Percentiles rank a stretch among this genome's conserved stretches.
phyloP scores from a whole-genome alignment of 2,797 vertebrate genomes.

The Syndactyla subalaris region DNA sequence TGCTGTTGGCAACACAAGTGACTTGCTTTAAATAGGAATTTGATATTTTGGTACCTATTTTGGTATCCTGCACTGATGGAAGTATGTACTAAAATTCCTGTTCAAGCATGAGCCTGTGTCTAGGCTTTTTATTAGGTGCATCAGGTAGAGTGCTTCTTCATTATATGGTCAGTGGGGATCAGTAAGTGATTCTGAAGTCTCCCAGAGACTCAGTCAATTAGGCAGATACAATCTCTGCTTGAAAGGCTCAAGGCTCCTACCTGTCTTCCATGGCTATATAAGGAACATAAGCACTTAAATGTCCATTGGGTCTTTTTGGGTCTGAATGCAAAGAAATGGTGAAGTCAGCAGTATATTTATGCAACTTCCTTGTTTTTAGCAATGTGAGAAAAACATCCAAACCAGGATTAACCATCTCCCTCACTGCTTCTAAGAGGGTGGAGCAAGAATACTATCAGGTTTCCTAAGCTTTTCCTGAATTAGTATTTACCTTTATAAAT shows the following conservation, averaged over 20 bases:
- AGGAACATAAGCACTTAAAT: not conserved
- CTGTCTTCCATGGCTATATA: not conserved
- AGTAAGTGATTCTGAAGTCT: not conserved
- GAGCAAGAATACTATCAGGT: not conserved
- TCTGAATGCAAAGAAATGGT: not conserved
- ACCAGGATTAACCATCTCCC: not conserved
- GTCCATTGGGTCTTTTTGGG: fast-evolving
- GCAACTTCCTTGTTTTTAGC: not conserved
- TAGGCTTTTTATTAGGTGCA: not conserved
- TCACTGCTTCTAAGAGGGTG: not conserved
- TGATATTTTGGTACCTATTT: not conserved
- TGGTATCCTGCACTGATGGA: not conserved
- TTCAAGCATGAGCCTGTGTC: not conserved
- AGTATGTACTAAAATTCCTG: not conserved
- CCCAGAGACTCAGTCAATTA: not conserved
- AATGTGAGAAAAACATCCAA: not conserved
- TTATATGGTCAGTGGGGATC: not conserved
- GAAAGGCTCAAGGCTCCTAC: not conserved
- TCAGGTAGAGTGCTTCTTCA: not conserved
- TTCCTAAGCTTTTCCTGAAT: not conserved
- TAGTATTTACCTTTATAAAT: not conserved
- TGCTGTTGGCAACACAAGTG: not conserved
- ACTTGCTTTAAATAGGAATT: not conserved
- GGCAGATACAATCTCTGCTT: not conserved
- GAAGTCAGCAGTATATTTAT: not conserved